Conservation (phyloP, 92 coral and sea anemone genomes). For the Zoanthus solanderi region DNA sequence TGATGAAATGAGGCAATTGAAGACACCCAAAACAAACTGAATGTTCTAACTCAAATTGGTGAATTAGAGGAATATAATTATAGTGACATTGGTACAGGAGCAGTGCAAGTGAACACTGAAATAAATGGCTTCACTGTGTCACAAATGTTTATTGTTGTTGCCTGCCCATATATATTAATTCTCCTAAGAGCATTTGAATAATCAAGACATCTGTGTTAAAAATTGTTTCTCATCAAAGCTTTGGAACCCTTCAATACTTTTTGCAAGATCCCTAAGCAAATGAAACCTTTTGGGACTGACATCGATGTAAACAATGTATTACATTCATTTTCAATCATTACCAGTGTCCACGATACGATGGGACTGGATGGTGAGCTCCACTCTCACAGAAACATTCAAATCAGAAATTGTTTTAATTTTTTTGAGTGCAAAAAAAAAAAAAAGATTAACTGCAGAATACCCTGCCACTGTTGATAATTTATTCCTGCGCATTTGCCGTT, state of each 20-base stretch:
- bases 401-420: no score
- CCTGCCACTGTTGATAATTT: no score
- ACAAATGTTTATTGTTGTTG: not conserved
- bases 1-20: no score
- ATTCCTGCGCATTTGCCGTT: no score
- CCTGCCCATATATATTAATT: not conserved
- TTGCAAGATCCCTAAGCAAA: not conserved
- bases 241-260: not conserved
- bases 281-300: not conserved
- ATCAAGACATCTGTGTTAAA: not conserved
- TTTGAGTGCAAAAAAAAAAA: no score
- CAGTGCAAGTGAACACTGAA: not conserved
- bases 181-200: not conserved
- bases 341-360: not conserved
- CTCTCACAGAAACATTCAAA: no score
- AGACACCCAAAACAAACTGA: no score
- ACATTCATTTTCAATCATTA: not conserved
- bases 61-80: no score
- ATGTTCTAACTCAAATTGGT: no score
- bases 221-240: not conserved
- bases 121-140: constrained; percentile 5
- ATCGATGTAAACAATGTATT: not conserved
- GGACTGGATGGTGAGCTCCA: not conserved
- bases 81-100: not conserved
- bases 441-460: no score